Evolutionary conservation across 2,888 invertebrate genomes (phyloP).

Genomic region (Tetrapedia diversipes): DNA sequence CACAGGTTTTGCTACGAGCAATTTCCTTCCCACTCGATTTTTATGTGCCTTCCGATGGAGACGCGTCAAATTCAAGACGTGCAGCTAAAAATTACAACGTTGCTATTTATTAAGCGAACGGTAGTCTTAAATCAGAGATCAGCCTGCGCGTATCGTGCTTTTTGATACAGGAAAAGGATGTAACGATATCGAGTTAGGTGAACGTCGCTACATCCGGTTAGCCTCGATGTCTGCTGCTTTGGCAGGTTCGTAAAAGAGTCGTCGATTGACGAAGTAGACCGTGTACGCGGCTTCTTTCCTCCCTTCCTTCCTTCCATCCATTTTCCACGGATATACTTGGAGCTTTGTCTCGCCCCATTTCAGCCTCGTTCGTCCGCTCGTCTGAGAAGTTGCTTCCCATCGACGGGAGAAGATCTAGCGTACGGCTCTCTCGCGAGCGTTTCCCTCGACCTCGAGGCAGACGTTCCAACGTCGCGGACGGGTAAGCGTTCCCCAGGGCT

Average conservation of each 20-base stretch:
- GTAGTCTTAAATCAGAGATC: background rate
- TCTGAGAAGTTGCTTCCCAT: slow-evolving; percentile 48
- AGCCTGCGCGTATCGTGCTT: background rate
- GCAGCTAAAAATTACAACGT: too few relatives aligned
- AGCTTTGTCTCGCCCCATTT: slow-evolving; percentile 43
- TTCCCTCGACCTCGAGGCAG: slow-evolving; percentile 28
- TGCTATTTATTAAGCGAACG: too few relatives aligned
- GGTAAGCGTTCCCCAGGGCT: slow-evolving; percentile 35
- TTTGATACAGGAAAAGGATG: background rate
- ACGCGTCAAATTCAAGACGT: too few relatives aligned
- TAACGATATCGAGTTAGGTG: slow-evolving; percentile 3
- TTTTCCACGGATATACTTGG: slow-evolving; percentile 26
- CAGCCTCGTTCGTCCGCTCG: background rate
- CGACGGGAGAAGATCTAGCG: slow-evolving; percentile 55
- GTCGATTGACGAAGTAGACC: slow-evolving; percentile 32
- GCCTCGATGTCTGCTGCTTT: background rate
- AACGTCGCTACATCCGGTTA: background rate
- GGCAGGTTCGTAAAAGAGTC: background rate
- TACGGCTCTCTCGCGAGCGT: slow-evolving; percentile 35
- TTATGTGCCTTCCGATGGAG: too few relatives aligned
- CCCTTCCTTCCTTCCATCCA: slow-evolving; percentile 3
- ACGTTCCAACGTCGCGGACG: slow-evolving; percentile 31
- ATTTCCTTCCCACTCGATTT: too few relatives aligned
- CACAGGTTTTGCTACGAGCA: too few relatives aligned
- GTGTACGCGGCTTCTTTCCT: slow-evolving; percentile 4